phyloP scores from a whole-genome alignment of 2,113 vertebrate species.

The Cebus imitator region DNA sequence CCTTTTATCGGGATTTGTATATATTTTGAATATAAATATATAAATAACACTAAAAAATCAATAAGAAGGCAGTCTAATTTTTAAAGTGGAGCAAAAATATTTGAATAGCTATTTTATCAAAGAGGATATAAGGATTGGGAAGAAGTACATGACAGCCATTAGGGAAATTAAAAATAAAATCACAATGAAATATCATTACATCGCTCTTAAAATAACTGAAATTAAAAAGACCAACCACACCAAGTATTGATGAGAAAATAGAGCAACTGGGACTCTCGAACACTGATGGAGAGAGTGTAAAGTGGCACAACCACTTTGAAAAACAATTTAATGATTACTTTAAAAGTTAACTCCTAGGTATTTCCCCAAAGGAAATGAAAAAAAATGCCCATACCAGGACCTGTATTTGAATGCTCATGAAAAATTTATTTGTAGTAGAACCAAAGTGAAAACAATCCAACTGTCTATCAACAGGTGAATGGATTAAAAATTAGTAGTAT shows the following conservation, averaged over 20 bases:
- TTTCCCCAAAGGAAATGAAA: constrained; percentile 40
- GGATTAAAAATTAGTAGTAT: neutral
- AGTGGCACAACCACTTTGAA: neutral
- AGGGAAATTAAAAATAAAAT: too few relatives aligned
- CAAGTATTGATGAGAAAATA: neutral
- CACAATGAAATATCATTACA: neutral
- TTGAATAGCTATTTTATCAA: too few relatives aligned
- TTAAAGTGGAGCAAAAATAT: neutral
- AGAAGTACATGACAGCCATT: too few relatives aligned
- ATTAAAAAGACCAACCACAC: neutral
- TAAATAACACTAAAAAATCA: neutral
- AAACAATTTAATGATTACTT: neutral
- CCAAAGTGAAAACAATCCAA: neutral
- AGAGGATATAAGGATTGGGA: too few relatives aligned
- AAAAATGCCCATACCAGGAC: neutral
- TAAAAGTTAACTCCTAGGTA: neutral
- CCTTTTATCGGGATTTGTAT: neutral
- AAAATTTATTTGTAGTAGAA: neutral
- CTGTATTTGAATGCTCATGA: neutral
- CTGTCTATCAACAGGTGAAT: neutral
- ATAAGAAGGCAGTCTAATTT: neutral
- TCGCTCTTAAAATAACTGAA: neutral
- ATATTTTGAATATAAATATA: neutral
- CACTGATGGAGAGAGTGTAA: neutral
- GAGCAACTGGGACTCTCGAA: neutral